Evolutionary conservation across 2,113 vertebrate genomes (phyloP).

Genomic region (Rafetus swinhoei): DNA sequence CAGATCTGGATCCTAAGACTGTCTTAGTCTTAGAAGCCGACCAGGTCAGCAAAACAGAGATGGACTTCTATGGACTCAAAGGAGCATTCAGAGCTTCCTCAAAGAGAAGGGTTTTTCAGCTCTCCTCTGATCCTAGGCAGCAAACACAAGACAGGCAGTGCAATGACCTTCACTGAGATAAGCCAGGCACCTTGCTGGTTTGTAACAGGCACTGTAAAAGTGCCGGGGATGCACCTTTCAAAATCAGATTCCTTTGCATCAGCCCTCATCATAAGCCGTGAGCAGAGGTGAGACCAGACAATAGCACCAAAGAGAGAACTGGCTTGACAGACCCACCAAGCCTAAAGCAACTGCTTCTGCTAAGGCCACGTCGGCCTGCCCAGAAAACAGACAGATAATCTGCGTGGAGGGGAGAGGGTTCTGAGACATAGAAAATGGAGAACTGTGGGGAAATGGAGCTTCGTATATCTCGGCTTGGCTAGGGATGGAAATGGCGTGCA

Average conservation of each 20-base stretch:
- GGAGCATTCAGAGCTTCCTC: background rate
- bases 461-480: background rate
- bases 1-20: background rate
- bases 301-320: background rate
- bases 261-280: background rate
- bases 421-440: accelerated
- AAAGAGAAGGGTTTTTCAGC: background rate
- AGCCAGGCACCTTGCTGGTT: background rate
- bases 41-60: background rate
- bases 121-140: background rate
- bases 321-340: background rate
- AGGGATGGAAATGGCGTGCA: background rate
- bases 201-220: background rate
- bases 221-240: accelerated
- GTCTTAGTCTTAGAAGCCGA: background rate
- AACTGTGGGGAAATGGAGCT: background rate
- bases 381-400: background rate
- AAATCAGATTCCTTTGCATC: accelerated
- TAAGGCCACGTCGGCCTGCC: background rate
- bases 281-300: background rate
- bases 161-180: accelerated
- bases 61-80: accelerated
- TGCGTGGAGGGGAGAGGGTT: background rate
- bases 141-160: background rate
- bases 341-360: background rate